phyloP scores from a whole-genome alignment of 1,140 invertebrate genomes.

The Drosophila virilis region DNA sequence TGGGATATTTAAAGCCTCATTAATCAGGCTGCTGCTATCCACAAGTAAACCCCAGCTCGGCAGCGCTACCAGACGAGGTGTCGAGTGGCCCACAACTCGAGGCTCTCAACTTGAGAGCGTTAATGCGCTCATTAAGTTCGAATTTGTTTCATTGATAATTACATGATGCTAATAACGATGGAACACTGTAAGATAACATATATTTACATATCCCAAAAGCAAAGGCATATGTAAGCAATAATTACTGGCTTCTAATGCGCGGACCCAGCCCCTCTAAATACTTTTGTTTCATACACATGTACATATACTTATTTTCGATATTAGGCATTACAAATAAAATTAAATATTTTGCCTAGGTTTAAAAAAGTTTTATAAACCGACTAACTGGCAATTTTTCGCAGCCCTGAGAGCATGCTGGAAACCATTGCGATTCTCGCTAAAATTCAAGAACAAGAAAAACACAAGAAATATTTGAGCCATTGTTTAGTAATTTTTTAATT shows the following conservation, averaged over 20 bases:
- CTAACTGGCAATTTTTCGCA: neutral
- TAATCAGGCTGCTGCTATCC: slow-evolving; percentile 68
- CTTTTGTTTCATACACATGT: no score
- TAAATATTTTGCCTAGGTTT: no score
- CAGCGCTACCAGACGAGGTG: slow-evolving; percentile 14
- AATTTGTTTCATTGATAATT: slow-evolving; percentile 81
- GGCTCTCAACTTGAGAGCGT: slow-evolving; percentile 31
- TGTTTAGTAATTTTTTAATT: slow-evolving; percentile 68
- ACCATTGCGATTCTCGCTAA: slow-evolving; percentile 15
- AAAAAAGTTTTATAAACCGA: no score
- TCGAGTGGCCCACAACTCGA: slow-evolving; percentile 33
- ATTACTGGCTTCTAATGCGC: no score
- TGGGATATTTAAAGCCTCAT: slow-evolving; percentile 84
- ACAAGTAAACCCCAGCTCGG: slow-evolving; percentile 23
- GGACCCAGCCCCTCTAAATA: no score
- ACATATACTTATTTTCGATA: no score
- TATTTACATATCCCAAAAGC: neutral
- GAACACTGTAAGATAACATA: neutral
- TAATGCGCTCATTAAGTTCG: slow-evolving; percentile 75
- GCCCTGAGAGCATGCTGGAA: slow-evolving; percentile 18
- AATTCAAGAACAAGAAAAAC: slow-evolving; percentile 23
- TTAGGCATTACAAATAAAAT: no score
- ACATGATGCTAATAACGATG: slow-evolving; percentile 31
- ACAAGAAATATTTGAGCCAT: slow-evolving; percentile 30
- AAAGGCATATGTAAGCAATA: neutral